Percentiles rank a stretch among this genome's conserved stretches.
phyloP scores from a whole-genome alignment of 2,113 vertebrate genomes.

The Tylochromis polylepis region DNA sequence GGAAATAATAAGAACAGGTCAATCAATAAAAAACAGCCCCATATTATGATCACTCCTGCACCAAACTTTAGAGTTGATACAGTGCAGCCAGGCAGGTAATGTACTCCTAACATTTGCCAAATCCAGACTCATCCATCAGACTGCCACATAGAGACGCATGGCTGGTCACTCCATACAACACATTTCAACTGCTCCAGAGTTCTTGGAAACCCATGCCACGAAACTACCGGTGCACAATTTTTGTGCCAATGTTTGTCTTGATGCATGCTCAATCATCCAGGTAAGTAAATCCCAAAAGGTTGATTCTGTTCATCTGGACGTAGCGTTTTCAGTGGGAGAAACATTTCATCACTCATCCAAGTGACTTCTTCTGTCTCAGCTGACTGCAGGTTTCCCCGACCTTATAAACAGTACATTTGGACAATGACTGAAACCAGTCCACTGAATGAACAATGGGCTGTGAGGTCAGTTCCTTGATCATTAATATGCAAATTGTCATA shows the following conservation, averaged over 20 bases:
- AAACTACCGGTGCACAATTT: background rate
- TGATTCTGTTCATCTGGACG: too few relatives aligned
- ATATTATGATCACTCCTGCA: background rate
- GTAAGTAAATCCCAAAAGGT: too few relatives aligned
- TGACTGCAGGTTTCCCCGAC: too few relatives aligned
- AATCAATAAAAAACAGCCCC: background rate
- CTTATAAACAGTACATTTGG: too few relatives aligned
- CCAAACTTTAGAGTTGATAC: background rate
- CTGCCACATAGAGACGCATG: rapidly evolving
- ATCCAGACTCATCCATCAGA: background rate
- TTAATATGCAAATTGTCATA: too few relatives aligned
- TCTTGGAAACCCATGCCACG: background rate
- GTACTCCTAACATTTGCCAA: background rate
- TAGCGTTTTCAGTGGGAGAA: too few relatives aligned
- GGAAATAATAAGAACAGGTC: background rate
- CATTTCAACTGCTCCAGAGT: background rate
- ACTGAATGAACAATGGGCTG: too few relatives aligned
- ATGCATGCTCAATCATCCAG: too few relatives aligned
- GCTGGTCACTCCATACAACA: background rate
- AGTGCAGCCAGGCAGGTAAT: background rate
- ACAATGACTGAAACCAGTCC: too few relatives aligned
- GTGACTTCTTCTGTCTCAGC: too few relatives aligned
- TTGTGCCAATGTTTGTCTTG: rapidly evolving
- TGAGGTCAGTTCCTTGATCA: too few relatives aligned
- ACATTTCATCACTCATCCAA: too few relatives aligned